These are phyloP conservation scores for Thysanoteuthis rhombus DNA, from an alignment of 2,888 invertebrate species.

Conservation along the genomic window DNA sequence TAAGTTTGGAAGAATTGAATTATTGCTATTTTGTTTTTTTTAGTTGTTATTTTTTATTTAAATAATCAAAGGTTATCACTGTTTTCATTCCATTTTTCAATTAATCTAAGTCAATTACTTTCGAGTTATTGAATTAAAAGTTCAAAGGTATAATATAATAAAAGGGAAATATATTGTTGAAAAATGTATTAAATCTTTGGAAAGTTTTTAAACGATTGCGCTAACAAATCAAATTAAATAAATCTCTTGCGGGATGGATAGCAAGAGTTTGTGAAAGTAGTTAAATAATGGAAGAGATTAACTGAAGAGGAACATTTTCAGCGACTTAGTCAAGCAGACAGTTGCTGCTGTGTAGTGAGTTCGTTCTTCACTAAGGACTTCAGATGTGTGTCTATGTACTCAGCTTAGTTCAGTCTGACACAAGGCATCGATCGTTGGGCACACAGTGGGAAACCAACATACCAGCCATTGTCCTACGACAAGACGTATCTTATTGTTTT, in stretches of 20 bases:
- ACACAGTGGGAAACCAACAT: no score
- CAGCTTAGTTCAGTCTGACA: no score
- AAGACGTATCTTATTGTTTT: no score
- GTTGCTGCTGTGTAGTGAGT: no score
- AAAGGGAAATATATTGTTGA: not conserved
- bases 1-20: not conserved
- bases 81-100: not conserved
- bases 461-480: no score
- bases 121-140: not conserved
- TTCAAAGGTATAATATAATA: not conserved
- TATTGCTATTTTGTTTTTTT: no score
- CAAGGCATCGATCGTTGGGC: no score
- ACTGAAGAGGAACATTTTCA: not conserved
- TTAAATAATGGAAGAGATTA: not conserved
- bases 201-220: not conserved
- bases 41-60: no score
- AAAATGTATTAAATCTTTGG: not conserved
- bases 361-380: no score
- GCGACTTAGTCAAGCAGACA: not conserved
- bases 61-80: not conserved
- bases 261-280: not conserved
- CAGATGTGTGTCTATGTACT: no score
- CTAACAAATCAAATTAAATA: not conserved
- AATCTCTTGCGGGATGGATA: accelerated
- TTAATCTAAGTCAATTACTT: not conserved